phyloP scores from a whole-genome alignment of 1,140 invertebrate species.

The Asbolus verrucosus region DNA sequence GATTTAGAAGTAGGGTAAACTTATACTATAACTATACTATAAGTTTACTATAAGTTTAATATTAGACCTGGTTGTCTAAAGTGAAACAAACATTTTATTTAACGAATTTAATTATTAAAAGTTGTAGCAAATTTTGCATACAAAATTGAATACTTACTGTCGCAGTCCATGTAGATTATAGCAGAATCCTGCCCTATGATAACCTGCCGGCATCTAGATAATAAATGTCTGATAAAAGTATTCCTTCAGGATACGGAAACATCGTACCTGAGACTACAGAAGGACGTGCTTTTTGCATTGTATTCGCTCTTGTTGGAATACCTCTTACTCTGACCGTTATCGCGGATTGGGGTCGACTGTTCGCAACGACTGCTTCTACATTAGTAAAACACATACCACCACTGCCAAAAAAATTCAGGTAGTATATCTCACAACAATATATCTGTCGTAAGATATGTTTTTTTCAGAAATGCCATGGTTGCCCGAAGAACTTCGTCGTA shows the following conservation, averaged over 20 bases:
- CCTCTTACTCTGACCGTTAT: constrained; percentile 93
- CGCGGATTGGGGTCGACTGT: constrained; percentile 89
- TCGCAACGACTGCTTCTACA: constrained; percentile 84
- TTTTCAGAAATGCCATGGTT: constrained; percentile 53
- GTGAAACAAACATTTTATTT: too few species aligned
- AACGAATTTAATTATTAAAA: too few species aligned
- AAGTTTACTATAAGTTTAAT: too few species aligned
- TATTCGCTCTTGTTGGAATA: constrained; percentile 93
- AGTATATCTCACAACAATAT: constrained; percentile 7
- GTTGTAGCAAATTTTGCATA: too few species aligned
- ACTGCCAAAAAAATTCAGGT: constrained; percentile 59
- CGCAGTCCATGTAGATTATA: too few species aligned
- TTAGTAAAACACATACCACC: constrained; percentile 71
- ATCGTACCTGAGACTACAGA: constrained; percentile 89
- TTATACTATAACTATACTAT: too few species aligned
- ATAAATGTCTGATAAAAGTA: constrained; percentile 28
- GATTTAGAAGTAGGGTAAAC: too few species aligned
- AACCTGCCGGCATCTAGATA: neutral
- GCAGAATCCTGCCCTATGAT: neutral
- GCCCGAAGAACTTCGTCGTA: constrained; percentile 67
- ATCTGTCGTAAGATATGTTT: neutral
- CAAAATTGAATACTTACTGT: too few species aligned
- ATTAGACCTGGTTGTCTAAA: too few species aligned
- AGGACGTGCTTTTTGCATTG: constrained; percentile 90
- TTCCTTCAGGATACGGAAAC: constrained; percentile 90